Conservation (phyloP, 1,140 invertebrate species). For the Diorhabda carinulata region DNA sequence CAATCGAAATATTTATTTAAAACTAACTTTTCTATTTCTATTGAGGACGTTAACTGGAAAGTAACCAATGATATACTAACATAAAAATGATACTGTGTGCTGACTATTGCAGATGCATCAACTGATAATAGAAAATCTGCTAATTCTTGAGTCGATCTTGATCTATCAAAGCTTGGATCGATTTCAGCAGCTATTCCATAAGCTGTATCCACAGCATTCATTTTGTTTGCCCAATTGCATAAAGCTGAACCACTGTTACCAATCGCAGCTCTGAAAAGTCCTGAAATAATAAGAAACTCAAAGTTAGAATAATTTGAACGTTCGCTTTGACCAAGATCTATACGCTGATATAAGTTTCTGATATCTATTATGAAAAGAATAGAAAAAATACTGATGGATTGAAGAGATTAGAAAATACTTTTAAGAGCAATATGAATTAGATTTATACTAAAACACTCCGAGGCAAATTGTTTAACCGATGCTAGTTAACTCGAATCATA, state of each 20-base stretch:
- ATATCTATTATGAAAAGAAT: no score
- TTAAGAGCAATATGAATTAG: no score
- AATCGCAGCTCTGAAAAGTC: constrained; percentile 19
- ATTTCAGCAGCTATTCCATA: constrained; percentile 11
- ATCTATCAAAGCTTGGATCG: constrained; percentile 8
- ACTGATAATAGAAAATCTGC: constrained; percentile 6
- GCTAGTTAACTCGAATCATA: no score
- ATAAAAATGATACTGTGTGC: neutral
- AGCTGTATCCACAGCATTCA: constrained; percentile 5
- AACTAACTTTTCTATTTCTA: no score
- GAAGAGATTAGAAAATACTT: no score
- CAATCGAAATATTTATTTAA: no score
- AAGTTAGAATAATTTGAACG: no score
- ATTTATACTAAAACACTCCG: no score
- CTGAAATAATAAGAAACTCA: neutral
- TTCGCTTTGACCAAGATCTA: no score
- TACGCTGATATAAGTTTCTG: no score
- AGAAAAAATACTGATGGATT: no score
- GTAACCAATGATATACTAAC: constrained; percentile 3
- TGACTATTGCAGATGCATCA: neutral
- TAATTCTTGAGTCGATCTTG: constrained; percentile 6
- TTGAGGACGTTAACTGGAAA: neutral
- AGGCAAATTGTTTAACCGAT: no score
- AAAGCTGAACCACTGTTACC: constrained; percentile 25
- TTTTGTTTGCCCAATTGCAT: constrained; percentile 17